Percentiles rank a stretch among this genome's conserved stretches.
phyloP scores from a whole-genome alignment of 2,113 vertebrate genomes.

The Sialia sialis region DNA sequence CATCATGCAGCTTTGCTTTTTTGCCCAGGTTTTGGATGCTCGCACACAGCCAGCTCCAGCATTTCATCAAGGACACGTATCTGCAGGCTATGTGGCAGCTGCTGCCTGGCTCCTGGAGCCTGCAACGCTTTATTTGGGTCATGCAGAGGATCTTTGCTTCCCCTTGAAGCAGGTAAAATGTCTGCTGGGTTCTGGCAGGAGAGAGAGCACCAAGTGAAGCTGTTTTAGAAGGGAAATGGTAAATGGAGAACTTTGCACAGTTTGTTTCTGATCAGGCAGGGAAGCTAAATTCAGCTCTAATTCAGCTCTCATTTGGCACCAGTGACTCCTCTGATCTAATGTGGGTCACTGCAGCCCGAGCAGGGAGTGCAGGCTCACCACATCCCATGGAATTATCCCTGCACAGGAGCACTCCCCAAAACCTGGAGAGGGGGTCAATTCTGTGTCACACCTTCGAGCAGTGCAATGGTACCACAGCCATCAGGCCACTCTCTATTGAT shows the following conservation, averaged over 20 bases:
- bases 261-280: neutral
- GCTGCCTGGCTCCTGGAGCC: slow-evolving; percentile 15
- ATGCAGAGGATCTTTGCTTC: neutral
- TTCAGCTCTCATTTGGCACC: neutral
- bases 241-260: neutral
- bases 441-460: neutral
- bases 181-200: neutral
- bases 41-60: neutral
- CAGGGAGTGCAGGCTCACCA: neutral
- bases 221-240: neutral
- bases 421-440: neutral
- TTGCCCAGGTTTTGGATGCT: slow-evolving; percentile 10
- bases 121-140: slow-evolving; percentile 41
- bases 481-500: neutral
- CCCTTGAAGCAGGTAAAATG: slow-evolving; percentile 43
- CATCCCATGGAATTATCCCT: neutral
- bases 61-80: slow-evolving; percentile 6
- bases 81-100: slow-evolving; percentile 50
- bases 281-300: neutral
- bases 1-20: neutral
- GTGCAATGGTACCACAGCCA: neutral
- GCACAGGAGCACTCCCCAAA: rapidly evolving
- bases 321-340: neutral
- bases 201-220: neutral
- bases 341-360: neutral